Conservation (phyloP, 2,797 vertebrate species). For the Erpetoichthys calabaricus region DNA sequence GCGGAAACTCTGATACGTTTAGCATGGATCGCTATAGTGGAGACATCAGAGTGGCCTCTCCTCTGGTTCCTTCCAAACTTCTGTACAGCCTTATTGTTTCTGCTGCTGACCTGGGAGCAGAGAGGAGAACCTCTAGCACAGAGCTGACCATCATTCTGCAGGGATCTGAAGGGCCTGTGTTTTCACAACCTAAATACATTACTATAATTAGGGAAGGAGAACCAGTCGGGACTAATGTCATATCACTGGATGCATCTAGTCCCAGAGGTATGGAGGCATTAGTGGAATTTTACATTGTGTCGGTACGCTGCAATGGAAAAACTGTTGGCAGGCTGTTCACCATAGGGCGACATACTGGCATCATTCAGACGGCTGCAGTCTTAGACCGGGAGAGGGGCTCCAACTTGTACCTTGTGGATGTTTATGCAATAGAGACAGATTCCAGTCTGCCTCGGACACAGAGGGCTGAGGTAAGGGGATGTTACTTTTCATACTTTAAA, state of each 20-base stretch:
- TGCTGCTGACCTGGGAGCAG: conserved; percentile 77
- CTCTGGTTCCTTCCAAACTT: conserved; percentile 71
- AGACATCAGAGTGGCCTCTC: conserved; percentile 75
- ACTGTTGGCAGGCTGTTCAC: conserved; percentile 83
- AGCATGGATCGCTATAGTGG: conserved; percentile 92
- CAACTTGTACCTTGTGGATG: conserved; percentile 85
- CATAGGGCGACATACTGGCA: conserved; percentile 71
- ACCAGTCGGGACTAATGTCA: conserved; percentile 83
- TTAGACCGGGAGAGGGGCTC: conserved; percentile 87
- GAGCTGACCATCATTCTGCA: conserved; percentile 85
- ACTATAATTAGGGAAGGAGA: conserved; percentile 90
- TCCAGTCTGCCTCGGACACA: conserved; percentile 75
- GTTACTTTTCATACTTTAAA: not conserved
- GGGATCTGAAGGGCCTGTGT: conserved; percentile 78
- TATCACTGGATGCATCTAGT: conserved; percentile 81
- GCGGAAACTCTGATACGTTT: conserved; percentile 81
- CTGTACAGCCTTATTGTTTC: conserved; percentile 81
- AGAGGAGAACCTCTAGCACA: conserved; percentile 71
- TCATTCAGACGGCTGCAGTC: conserved; percentile 85
- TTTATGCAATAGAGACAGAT: conserved; percentile 85
- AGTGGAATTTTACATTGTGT: conserved; percentile 93
- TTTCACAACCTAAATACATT: conserved; percentile 89
- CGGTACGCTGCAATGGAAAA: conserved; percentile 69
- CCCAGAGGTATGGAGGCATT: conserved; percentile 59
- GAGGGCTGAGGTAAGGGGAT: conserved; percentile 73